phyloP scores from a whole-genome alignment of 2,888 invertebrate species.

The Julus scanicus region DNA sequence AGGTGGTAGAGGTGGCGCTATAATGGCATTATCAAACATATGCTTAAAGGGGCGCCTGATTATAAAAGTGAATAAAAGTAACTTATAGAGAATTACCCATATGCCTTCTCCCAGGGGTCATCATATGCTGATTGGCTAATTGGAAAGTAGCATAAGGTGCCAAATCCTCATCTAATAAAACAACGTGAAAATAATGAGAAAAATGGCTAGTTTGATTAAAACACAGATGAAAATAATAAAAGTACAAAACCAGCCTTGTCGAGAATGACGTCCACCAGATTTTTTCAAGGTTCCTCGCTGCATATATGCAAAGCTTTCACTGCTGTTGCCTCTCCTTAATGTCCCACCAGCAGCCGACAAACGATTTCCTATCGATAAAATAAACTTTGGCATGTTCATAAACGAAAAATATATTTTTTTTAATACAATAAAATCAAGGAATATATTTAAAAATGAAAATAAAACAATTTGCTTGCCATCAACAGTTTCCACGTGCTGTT shows the following conservation, averaged over 20 bases:
- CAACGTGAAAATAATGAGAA: neutral
- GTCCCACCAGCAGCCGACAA: neutral
- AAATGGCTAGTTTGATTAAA: neutral
- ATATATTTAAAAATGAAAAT: neutral
- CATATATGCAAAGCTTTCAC: constrained; percentile 54
- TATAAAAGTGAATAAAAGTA: neutral
- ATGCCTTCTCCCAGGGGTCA: neutral
- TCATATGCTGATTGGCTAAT: constrained; percentile 48
- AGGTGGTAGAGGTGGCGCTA: constrained; percentile 54
- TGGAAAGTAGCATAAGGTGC: constrained; percentile 55
- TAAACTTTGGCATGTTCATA: neutral
- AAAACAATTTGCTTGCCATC: neutral
- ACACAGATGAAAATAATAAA: neutral
- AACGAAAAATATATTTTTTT: neutral
- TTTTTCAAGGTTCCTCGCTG: constrained; percentile 49
- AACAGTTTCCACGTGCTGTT: neutral
- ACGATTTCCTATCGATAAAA: neutral
- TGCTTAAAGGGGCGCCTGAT: neutral
- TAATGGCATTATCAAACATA: neutral
- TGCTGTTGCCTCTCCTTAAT: constrained; percentile 46
- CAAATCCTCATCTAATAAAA: constrained; percentile 46
- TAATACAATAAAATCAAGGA: too few species aligned
- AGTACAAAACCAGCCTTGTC: neutral
- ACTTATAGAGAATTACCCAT: neutral
- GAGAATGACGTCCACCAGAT: neutral